Evolutionary conservation across 2,113 vertebrate species (phyloP).

Genomic region (human (Homo sapiens)): GRCh38 chr18:25604501-25605000

Average conservation of each 20-base stretch:
- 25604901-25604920: conserved; percentile 88
- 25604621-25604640: conserved; percentile 86
- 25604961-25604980: background rate
- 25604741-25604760: conserved; percentile 93
- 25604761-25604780: conserved; percentile 91
- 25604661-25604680: conserved; percentile 88
- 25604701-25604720: conserved; percentile 89
- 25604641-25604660: conserved; percentile 91
- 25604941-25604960: conserved; percentile 63
- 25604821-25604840: conserved; percentile 88
- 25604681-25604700: conserved; percentile 90
- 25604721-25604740: conserved; percentile 90
- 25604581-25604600: conserved; percentile 78
- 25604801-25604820: conserved; percentile 88
- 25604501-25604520: conserved; percentile 57
- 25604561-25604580: conserved; percentile 76
- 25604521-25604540: conserved; percentile 75
- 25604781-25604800: conserved; percentile 90
- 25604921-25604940: conserved; percentile 73
- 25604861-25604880: conserved; percentile 81
- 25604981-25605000: conserved; percentile 14
- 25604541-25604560: conserved; percentile 69
- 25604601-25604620: conserved; percentile 82
- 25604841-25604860: conserved; percentile 84
- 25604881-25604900: conserved; percentile 85